Conservation (phyloP, 2,113 vertebrate species). For the Erpornis zantholeuca region DNA sequence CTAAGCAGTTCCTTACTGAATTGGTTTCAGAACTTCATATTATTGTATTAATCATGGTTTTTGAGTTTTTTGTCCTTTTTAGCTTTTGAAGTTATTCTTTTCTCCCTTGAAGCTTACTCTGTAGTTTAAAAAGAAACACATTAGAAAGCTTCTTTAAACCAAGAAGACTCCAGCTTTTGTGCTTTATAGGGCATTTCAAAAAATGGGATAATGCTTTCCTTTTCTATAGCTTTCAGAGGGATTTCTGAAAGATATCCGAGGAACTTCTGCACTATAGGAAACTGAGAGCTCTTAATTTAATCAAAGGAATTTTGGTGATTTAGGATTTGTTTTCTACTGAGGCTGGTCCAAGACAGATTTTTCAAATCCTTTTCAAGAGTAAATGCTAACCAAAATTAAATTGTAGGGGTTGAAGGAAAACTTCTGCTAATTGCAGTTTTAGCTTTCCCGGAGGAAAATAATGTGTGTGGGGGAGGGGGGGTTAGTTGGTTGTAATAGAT, state of each 20-base stretch:
- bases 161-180: background rate
- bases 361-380: background rate
- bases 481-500: background rate
- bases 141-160: background rate
- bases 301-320: background rate
- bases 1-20: background rate
- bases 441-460: background rate
- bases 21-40: background rate
- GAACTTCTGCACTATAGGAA: background rate
- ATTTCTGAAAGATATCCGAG: background rate
- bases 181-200: background rate
- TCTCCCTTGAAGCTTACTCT: background rate
- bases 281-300: background rate
- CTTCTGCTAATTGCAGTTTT: background rate
- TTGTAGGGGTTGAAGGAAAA: background rate
- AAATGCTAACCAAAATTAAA: background rate
- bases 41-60: background rate
- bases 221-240: background rate
- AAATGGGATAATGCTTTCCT: background rate
- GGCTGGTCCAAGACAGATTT: background rate
- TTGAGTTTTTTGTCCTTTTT: background rate
- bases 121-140: background rate
- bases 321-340: background rate
- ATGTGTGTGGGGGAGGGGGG: rapidly evolving
- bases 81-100: background rate